Base-by-base conservation (phyloP, 2,888 invertebrate genomes). In the Melanostoma mellinum region DNA sequence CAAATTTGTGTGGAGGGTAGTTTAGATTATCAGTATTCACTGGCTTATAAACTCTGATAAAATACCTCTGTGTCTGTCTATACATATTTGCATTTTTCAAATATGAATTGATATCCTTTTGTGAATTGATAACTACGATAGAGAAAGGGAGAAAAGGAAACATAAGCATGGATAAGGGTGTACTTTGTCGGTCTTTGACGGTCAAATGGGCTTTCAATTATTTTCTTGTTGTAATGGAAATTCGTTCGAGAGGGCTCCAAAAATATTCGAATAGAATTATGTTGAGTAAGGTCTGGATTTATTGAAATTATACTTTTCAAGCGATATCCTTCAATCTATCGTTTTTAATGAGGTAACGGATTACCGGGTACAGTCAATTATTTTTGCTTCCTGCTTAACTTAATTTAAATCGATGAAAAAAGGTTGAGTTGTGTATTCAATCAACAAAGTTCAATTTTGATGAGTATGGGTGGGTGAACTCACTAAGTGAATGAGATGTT, bases 21-120 rank as follows among this genome's bases (percentile, higher is more conserved):
- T 50, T 52, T 52, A 61, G 68, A 76, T 73, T 72, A 69, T 58
- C 40, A 32, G 50, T 32, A 82, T 69, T 78, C 68, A 53, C 52
- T 77, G 78, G 63, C 48, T 73, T 69, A 58, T 8, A 20, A 38
- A 50, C 30, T 8, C 30, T 8, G 48, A n/a, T 32, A 50, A 38
- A 9, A 40, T 42, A 30, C 33, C 9, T 52, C 33, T 52, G 32
- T 42, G 32, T 35, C 35, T 44, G 32, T 32, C 6, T 42, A 2
- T 60, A 3, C n/a, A 9, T 40, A 0, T 63, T 10, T 63, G 2
- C 38, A 4, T 32, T 42, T 46, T 46, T n/a, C 3, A 32, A 6
- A 38, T 10, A 63, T 50, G 3, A 33, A 32, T 50, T 61, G 20
- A 20, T 20, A 20, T 48, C 36, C 4, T 38, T 40, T 63, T 63